phyloP scores from a whole-genome alignment of 2,113 vertebrate genomes.

The Cynoglossus semilaevis region DNA sequence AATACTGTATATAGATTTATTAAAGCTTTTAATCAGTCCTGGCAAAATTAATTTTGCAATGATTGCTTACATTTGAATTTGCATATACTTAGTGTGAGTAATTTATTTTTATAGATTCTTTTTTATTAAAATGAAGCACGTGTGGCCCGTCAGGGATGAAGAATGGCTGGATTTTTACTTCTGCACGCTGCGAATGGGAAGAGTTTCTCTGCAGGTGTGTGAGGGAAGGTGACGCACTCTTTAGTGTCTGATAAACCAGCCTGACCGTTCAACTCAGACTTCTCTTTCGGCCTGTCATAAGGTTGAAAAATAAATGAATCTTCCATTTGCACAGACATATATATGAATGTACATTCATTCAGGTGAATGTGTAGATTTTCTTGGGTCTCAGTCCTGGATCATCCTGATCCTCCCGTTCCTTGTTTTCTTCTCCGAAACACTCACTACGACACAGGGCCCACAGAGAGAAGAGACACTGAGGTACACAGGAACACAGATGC shows the following conservation, averaged over 20 bases:
- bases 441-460: constrained; percentile 22
- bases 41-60: constrained; percentile 99
- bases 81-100: constrained; percentile 97
- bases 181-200: constrained; percentile 12
- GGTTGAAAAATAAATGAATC: too few species aligned
- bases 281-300: too few species aligned
- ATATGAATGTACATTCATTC: not conserved
- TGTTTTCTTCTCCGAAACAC: constrained; percentile 45
- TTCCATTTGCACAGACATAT: not conserved
- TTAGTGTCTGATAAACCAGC: too few species aligned
- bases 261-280: not conserved
- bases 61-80: constrained; percentile 99
- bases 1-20: constrained; percentile 99
- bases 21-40: constrained; percentile 99
- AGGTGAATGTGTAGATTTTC: not conserved
- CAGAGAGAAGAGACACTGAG: constrained; percentile 31
- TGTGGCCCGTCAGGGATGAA: constrained; percentile 83
- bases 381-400: not conserved
- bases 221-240: constrained; percentile 4
- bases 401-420: not conserved
- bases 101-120: constrained; percentile 98
- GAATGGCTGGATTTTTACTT: constrained; percentile 78
- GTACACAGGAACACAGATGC: constrained; percentile 28
- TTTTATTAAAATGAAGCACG: constrained; percentile 94
- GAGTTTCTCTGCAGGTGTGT: constrained; percentile 18